Evolutionary conservation across 2,797 vertebrate species (phyloP).

Genomic region (Tauraco hartlaubi): DNA sequence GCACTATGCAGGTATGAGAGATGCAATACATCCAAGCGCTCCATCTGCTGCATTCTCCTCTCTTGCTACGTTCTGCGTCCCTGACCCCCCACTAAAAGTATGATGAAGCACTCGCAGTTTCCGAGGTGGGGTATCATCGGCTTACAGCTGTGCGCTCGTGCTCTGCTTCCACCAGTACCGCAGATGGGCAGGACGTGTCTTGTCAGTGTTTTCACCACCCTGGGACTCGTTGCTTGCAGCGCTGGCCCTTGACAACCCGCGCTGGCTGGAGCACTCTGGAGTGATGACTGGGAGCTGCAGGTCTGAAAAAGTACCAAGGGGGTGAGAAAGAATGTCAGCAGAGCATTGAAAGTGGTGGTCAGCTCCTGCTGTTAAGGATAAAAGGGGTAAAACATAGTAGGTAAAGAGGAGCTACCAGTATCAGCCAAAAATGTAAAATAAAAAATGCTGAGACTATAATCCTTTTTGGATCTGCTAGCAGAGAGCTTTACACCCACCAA

Average conservation of each 20-base stretch:
- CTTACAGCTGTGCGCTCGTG: conserved; percentile 57
- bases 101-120: neutral
- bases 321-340: conserved; percentile 19
- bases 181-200: neutral
- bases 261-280: conserved; percentile 72
- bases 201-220: neutral
- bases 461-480: neutral
- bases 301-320: conserved; percentile 73
- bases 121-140: neutral
- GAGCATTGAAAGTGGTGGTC: neutral
- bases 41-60: neutral
- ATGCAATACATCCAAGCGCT: neutral
- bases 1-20: neutral
- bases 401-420: neutral
- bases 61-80: neutral
- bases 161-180: conserved; percentile 4
- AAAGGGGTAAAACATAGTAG: neutral
- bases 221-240: neutral
- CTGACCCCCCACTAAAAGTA: neutral
- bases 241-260: neutral
- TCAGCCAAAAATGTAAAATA: neutral
- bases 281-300: conserved; percentile 72
- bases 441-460: neutral
- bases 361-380: neutral
- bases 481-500: neutral